Percentiles rank a stretch among this genome's conserved stretches.
phyloP scores from a whole-genome alignment of 2,888 invertebrate species.

The Chloroclystis v-ata region DNA sequence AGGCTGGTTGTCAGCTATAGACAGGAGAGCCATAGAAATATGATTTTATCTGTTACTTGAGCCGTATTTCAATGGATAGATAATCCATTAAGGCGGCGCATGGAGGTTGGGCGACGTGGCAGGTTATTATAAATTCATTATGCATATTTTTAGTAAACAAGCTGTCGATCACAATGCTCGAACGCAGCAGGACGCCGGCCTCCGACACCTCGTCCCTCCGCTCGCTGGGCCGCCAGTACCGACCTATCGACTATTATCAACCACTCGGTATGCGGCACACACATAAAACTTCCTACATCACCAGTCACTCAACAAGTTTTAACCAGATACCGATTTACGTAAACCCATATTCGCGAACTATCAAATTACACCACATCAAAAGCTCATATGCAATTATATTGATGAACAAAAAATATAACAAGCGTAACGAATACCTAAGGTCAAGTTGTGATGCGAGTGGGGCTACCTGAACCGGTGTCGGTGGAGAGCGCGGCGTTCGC shows the following conservation, averaged over 20 bases:
- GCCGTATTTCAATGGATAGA: conserved; percentile 35
- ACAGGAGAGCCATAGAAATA: conserved; percentile 23
- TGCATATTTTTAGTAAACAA: conserved; percentile 79
- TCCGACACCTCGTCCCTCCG: conserved; percentile 58
- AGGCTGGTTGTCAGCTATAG: conserved; percentile 24
- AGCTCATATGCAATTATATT: conserved; percentile 61
- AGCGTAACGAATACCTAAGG: conserved; percentile 73
- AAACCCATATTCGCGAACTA: conserved; percentile 64
- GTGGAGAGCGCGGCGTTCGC: conserved; percentile 51
- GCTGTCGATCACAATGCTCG: conserved; percentile 76
- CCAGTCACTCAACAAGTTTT: conserved; percentile 54
- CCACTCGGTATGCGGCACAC: conserved; percentile 37
- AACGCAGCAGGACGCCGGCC: conserved; percentile 67
- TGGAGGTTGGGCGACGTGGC: conserved; percentile 51
- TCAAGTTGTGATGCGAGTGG: conserved; percentile 64
- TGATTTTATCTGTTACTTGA: conserved; percentile 27
- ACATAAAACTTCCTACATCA: conserved; percentile 35
- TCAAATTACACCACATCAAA: conserved; percentile 70
- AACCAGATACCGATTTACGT: conserved; percentile 49
- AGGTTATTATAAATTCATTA: conserved; percentile 77
- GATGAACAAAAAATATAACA: conserved; percentile 65
- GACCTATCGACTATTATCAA: conserved; percentile 53
- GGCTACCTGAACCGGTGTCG: conserved; percentile 72
- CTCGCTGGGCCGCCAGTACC: conserved; percentile 11
- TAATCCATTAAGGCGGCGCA: conserved; percentile 31